Percentiles rank a stretch among this genome's conserved stretches.
These are phyloP conservation scores for Brachirus orientalis DNA, from an alignment of 2,113 vertebrate species.

Conservation along the genomic window DNA sequence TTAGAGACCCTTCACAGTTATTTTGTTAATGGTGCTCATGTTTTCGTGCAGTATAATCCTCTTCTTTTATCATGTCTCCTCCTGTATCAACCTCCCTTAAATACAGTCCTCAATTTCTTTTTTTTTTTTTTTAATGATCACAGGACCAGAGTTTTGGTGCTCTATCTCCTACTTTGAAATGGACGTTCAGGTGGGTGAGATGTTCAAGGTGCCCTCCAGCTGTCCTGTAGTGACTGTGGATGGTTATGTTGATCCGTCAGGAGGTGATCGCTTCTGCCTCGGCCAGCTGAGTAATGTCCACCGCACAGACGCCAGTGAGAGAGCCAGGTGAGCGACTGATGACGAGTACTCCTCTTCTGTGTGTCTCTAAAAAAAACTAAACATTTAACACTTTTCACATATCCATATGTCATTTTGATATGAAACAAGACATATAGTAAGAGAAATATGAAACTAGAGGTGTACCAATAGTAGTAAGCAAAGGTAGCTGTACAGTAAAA, in stretches of 20 bases:
- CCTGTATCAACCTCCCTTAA: too few relatives aligned
- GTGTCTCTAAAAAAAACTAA: too few relatives aligned
- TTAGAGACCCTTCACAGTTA: constrained; percentile 30
- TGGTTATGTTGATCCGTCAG: constrained; percentile 82
- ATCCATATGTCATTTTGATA: too few relatives aligned
- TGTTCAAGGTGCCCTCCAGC: constrained; percentile 83
- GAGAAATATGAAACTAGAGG: too few relatives aligned
- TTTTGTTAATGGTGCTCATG: background rate
- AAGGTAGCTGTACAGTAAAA: too few relatives aligned
- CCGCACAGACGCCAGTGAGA: constrained; percentile 81
- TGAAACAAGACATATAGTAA: too few relatives aligned
- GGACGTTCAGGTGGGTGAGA: constrained; percentile 87
- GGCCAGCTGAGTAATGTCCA: constrained; percentile 84
- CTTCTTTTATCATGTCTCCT: too few relatives aligned
- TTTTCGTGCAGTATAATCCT: too few relatives aligned
- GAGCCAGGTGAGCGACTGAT: constrained; percentile 76
- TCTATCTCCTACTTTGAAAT: constrained; percentile 85
- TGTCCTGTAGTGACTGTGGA: constrained; percentile 82
- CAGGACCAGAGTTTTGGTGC: constrained; percentile 83
- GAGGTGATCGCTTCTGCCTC: constrained; percentile 81
- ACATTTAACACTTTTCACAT: too few relatives aligned
- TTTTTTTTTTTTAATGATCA: background rate
- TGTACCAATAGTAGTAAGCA: too few relatives aligned
- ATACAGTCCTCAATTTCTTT: too few relatives aligned
- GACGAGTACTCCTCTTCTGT: background rate